Percentiles rank a stretch among this genome's conserved stretches.
phyloP scores from a whole-genome alignment of 2,797 vertebrate species.

The Micrastur ruficollis region DNA sequence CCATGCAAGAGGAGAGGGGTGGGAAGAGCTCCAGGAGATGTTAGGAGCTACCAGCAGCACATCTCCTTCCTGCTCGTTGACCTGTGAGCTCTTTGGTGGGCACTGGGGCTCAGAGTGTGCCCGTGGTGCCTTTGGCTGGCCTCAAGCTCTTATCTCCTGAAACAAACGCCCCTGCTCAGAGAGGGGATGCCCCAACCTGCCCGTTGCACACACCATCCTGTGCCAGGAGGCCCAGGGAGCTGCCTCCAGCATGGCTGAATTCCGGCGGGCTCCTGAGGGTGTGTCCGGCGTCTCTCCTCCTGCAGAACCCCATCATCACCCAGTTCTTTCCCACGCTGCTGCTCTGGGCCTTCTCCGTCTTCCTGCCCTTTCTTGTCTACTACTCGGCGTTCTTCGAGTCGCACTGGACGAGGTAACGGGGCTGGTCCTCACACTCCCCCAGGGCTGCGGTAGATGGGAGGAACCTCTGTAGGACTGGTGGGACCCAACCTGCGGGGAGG shows the following conservation, averaged over 20 bases:
- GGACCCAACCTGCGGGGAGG: not conserved
- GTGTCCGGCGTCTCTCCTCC: not conserved
- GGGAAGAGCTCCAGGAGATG: not conserved
- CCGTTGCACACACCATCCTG: not conserved
- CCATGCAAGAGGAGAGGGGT: not conserved
- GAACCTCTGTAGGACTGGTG: not conserved
- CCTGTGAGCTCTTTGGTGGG: not conserved
- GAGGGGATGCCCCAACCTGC: not conserved
- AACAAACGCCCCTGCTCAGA: not conserved
- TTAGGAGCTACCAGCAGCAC: not conserved
- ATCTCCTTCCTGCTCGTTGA: not conserved
- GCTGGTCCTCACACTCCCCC: not conserved
- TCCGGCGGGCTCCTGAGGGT: not conserved
- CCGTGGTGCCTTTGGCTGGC: not conserved
- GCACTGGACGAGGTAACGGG: constrained; percentile 92
- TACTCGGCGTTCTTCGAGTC: constrained; percentile 93
- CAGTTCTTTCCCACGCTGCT: constrained; percentile 95
- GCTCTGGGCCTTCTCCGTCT: constrained; percentile 93
- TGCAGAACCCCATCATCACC: constrained; percentile 91
- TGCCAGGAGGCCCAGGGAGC: not conserved
- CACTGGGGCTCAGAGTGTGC: not conserved
- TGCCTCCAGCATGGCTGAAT: not conserved
- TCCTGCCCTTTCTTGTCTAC: constrained; percentile 93
- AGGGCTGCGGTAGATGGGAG: not conserved
- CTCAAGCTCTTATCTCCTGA: not conserved